These are phyloP conservation scores for Julus scanicus DNA, from an alignment of 2,888 invertebrate species.

Conservation along the genomic window DNA sequence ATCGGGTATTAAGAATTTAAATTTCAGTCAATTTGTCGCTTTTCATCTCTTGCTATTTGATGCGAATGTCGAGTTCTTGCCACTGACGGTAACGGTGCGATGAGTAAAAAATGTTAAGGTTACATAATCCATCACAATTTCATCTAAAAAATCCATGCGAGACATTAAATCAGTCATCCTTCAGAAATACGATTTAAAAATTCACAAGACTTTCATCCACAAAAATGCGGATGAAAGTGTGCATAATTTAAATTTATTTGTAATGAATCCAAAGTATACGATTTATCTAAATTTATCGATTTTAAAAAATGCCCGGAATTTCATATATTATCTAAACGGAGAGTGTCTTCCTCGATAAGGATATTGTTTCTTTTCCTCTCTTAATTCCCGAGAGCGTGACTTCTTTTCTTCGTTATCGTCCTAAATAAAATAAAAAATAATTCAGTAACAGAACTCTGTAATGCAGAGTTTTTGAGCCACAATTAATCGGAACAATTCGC, in stretches of 20 bases:
- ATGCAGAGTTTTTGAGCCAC: no score
- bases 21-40: neutral
- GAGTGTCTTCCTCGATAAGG: neutral
- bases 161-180: neutral
- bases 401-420: conserved; percentile 52
- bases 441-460: neutral
- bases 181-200: no score
- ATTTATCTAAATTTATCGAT: no score
- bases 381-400: conserved; percentile 44
- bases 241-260: no score
- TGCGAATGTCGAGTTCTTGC: conserved; percentile 9
- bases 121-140: neutral
- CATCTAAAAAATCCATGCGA: neutral
- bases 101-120: conserved; percentile 52
- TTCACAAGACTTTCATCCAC: no score
- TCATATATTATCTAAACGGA: no score
- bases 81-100: conserved; percentile 47
- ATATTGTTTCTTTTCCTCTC: conserved; percentile 55
- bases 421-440: conserved; percentile 11
- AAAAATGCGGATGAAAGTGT: no score
- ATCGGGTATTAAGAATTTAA: neutral
- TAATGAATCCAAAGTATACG: no score
- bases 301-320: no score
- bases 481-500: no score
- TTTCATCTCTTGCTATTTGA: conserved; percentile 14